Percentiles rank a stretch among this genome's conserved stretches.
phyloP scores from a whole-genome alignment of 2,113 vertebrate species.

The Chlamydotis undulata region DNA sequence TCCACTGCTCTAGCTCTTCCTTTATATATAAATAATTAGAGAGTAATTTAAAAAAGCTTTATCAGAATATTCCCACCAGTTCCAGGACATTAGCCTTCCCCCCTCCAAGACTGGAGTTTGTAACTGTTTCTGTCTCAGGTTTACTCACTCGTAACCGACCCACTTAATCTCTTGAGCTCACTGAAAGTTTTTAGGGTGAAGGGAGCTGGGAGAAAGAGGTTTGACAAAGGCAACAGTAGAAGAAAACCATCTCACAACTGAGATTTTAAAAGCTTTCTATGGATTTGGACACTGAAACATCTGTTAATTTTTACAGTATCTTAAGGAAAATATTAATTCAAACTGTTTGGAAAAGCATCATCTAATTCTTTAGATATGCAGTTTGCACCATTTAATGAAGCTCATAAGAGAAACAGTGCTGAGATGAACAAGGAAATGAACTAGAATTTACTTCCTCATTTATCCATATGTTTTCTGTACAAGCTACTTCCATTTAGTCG shows the following conservation, averaged over 20 bases:
- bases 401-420: not conserved
- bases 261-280: not conserved
- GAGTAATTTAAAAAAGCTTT: not conserved
- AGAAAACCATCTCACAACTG: not conserved
- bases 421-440: not conserved
- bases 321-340: not conserved
- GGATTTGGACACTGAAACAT: not conserved
- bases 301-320: not conserved
- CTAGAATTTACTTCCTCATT: not conserved
- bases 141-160: not conserved
- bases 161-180: not conserved
- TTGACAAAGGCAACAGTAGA: not conserved
- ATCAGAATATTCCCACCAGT: not conserved
- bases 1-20: not conserved
- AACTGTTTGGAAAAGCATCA: not conserved
- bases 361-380: not conserved
- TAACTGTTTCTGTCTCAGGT: not conserved
- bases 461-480: not conserved
- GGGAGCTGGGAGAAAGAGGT: not conserved
- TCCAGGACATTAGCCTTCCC: not conserved
- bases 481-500: not conserved
- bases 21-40: not conserved
- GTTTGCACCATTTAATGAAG: not conserved
- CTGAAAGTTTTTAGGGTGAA: not conserved
- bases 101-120: not conserved